Percentiles rank a stretch among this genome's conserved stretches.
phyloP scores from a whole-genome alignment of 2,797 vertebrate species.

The Schizopygopsis malacanthus region DNA sequence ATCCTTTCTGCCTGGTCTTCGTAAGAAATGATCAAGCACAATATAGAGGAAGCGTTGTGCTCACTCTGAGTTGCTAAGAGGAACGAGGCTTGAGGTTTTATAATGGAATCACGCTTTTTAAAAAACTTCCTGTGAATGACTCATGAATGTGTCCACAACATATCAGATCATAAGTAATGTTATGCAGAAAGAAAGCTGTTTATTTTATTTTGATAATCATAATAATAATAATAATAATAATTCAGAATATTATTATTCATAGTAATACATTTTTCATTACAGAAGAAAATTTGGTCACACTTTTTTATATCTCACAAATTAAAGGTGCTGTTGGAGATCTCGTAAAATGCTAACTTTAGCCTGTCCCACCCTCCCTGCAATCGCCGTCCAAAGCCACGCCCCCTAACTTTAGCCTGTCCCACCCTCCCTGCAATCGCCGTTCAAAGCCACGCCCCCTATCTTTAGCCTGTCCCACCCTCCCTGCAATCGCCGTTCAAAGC shows the following conservation, averaged over 20 bases:
- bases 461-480: too few species aligned
- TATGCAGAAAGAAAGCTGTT: not conserved
- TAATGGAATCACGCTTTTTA: conserved; percentile 30
- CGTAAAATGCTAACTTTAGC: too few species aligned
- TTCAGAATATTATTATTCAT: not conserved
- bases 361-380: too few species aligned
- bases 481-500: too few species aligned
- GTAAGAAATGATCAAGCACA: not conserved
- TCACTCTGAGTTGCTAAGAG: conserved; percentile 22
- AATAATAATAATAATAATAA: not conserved
- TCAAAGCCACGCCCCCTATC: too few species aligned
- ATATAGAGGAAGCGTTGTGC: conserved; percentile 38
- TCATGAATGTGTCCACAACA: not conserved
- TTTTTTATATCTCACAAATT: too few species aligned
- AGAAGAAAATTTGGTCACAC: not conserved
- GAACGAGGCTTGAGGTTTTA: conserved; percentile 34
- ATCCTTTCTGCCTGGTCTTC: not conserved
- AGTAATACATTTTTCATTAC: not conserved
- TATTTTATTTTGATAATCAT: not conserved
- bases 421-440: too few species aligned
- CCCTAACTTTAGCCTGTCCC: too few species aligned
- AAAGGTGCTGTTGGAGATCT: too few species aligned
- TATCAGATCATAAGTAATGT: not conserved
- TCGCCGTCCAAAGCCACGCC: too few species aligned
- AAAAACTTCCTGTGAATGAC: conserved; percentile 33